phyloP scores from a whole-genome alignment of 2,113 vertebrate genomes.

The Vimba vimba region DNA sequence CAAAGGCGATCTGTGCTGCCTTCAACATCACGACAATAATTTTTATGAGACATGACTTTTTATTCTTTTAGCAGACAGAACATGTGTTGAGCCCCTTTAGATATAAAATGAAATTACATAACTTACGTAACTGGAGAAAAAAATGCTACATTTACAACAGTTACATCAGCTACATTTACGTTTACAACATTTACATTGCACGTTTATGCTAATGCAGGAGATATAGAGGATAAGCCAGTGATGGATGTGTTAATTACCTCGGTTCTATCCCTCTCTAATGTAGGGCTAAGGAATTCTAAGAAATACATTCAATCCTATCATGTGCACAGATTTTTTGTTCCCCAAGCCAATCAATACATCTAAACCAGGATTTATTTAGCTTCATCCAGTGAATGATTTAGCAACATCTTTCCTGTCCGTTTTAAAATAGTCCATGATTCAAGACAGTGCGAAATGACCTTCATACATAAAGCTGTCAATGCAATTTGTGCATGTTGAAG shows the following conservation, averaged over 20 bases:
- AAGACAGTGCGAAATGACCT: slow-evolving; percentile 17
- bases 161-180: slow-evolving; percentile 48
- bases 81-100: slow-evolving; percentile 45
- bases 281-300: slow-evolving; percentile 50
- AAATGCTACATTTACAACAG: slow-evolving; percentile 51
- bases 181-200: slow-evolving; percentile 49
- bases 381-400: slow-evolving; percentile 53
- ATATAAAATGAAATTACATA: slow-evolving; percentile 55
- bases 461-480: slow-evolving; percentile 18
- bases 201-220: slow-evolving; percentile 45
- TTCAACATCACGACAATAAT: slow-evolving; percentile 42
- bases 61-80: slow-evolving; percentile 49
- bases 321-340: slow-evolving; percentile 59
- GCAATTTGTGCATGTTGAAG: not conserved
- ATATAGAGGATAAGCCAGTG: slow-evolving; percentile 44
- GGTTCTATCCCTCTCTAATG: slow-evolving; percentile 58
- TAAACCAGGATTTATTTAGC: slow-evolving; percentile 62
- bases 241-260: slow-evolving; percentile 57
- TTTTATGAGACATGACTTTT: slow-evolving; percentile 57
- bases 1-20: slow-evolving; percentile 46
- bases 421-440: slow-evolving; percentile 58
- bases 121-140: slow-evolving; percentile 60
- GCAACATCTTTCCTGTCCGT: slow-evolving; percentile 52
- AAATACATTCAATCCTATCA: slow-evolving; percentile 54
- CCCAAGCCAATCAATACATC: slow-evolving; percentile 55